Base-by-base conservation (phyloP, 2,797 vertebrate genomes). In the Oophaga sylvatica region DNA sequence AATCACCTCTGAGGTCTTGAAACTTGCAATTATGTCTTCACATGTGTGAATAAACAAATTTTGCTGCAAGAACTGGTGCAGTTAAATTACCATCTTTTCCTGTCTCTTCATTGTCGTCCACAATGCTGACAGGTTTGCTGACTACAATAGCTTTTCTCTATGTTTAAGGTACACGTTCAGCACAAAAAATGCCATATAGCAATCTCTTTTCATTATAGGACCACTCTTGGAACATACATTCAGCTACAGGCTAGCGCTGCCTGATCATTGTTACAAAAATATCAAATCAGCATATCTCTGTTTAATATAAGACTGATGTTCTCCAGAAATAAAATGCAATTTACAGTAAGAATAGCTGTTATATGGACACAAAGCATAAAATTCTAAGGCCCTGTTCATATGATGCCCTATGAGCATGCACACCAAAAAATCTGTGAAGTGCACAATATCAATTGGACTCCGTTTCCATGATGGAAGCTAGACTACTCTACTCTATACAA, bases 161-260 rank as follows among this genome's bases (percentile, higher is more conserved):
- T 29, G 11, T 29, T 11, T 67, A 67, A 67, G 65, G 65, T 29
- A 67, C 65, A 29, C 13, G 12, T 67, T 67, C n/a, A 67, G 65
- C 65, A 67, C 20, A 67, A 67, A 67, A 26, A 26, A 65, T 65
- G 63, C 5, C 10, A 65, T n/a, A 65, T n/a, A n/a, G 63, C 63
- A 65, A 29, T 67, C n/a, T 67, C n/a, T 67, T 29, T 26, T 67
- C 26, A 67, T 67, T 67, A 67, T 67, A 67, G 65, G 65, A 67
- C 65, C 29, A 11, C 11, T 26, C n/a, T 29, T 67, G 65, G 65
- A 67, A 26, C n/a, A 67, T 67, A 67, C 26, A 67, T 29, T 29
- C 65, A 29, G 65, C 65, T 67, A 29, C 26, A 67, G 26, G 29
- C 65, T 29, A 26, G 9, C 22, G 26, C 22, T n/a, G 22, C 26